Evolutionary conservation across 2,113 vertebrate genomes (phyloP), one percentile per base, ranked within the genome.

Genomic region (Chinchilla lanigera): DNA sequence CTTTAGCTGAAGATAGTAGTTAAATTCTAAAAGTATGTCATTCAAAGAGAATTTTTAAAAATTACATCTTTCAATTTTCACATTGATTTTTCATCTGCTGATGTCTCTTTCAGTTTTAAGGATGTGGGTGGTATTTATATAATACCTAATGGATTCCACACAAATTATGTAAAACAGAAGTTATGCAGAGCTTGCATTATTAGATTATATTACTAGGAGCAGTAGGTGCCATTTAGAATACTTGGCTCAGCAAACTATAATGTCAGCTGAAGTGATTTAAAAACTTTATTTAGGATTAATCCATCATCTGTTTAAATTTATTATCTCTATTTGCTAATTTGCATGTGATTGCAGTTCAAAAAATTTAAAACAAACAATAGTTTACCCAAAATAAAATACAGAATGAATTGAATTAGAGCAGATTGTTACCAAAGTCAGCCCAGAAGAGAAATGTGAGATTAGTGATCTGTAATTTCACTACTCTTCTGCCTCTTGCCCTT

Each of bases 101-200:
- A 47, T 69, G 28, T 96, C 77, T 95, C 38, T 86, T 92, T 95
- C 58, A 83, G 9, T 91, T 96, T 95, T 94, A 91, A 97, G 87
- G 80, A 92, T 94, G 80, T 95, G 69, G 86, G 92, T 92, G 78
- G 30, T 97, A 90, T 97, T 98, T 96, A 73, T 90, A 24, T 96
- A 96, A 95, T 91, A 82, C 20, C 35, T 97, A 93, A 93, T 94
- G 92, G 96, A 96, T 89, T 87, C 38, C 81, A 11, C 92, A 60
- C 26, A 95, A 96, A 91, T 96, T 94, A 94, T 95, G 97, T 97
- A 58, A 97, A 97, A 96, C 54, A 84, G 83, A 94, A 92, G 94
- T 97, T 94, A 47, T 82, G n/a, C 41, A 92, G 88, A 97, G 87
- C 89, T 97, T 97, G 22, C 8, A 50, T 85, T 95, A 93, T 77